A percentile compares a stretch with the other conserved stretches of the same genome.
Evolutionary conservation across 2,888 invertebrate genomes (phyloP).

Genomic region (Hyposoter dolosus): DNA sequence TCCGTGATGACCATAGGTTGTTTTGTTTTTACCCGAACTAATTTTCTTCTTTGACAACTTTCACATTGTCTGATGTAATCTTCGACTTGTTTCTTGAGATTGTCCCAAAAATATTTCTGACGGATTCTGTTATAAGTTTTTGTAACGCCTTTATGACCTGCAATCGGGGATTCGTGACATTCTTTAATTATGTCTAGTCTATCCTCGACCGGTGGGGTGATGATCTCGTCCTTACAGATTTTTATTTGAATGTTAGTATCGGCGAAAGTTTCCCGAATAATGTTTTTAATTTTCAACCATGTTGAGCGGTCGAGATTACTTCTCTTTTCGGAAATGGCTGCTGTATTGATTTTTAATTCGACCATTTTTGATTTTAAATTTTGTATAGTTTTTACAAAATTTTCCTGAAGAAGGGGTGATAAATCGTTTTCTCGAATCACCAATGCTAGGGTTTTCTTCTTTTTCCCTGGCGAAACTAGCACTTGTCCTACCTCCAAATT

Average conservation of each 20-base stretch:
- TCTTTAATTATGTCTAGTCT: background rate
- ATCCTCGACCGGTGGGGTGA: background rate
- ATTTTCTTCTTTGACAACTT: conserved; percentile 66
- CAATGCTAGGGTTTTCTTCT: conserved; percentile 26
- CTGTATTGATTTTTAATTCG: conserved; percentile 14
- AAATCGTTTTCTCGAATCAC: conserved; percentile 3
- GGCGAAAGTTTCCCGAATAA: background rate
- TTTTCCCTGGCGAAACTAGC: conserved; percentile 10
- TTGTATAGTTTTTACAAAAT: conserved; percentile 2
- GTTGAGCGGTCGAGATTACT: conserved; percentile 33
- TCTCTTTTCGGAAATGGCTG: conserved; percentile 42
- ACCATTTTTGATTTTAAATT: conserved; percentile 35
- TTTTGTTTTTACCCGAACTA: conserved; percentile 59
- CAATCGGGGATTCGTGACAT: background rate
- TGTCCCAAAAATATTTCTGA: conserved; percentile 62
- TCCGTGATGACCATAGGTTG: conserved; percentile 53
- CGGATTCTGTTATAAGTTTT: conserved; percentile 55
- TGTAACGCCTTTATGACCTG: conserved; percentile 14
- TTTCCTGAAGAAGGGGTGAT: background rate
- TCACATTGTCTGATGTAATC: conserved; percentile 64
- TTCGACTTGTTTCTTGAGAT: conserved; percentile 61
- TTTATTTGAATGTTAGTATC: background rate
- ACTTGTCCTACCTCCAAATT: conserved; percentile 32
- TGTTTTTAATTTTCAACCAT: background rate
- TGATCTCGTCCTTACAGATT: background rate